Evolutionary conservation across 2,113 vertebrate genomes (phyloP).

Genomic region (Cyanistes caeruleus): DNA sequence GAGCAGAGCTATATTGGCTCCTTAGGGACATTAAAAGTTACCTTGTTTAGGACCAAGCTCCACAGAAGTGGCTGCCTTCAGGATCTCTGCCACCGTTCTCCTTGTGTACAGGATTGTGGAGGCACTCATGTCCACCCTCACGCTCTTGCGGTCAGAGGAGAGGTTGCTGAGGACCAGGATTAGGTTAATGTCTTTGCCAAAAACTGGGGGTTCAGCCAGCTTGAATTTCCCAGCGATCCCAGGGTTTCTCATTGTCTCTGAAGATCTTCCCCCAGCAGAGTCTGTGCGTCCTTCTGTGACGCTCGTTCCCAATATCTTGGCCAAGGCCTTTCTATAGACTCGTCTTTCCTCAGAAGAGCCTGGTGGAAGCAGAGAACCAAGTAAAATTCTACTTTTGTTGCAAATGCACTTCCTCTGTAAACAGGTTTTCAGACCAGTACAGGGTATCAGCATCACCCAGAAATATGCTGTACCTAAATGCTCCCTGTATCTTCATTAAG

Average conservation of each 20-base stretch:
- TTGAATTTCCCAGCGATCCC: slow-evolving; percentile 78
- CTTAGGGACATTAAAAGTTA: neutral
- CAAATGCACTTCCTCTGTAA: neutral
- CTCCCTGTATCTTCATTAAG: neutral
- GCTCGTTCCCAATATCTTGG: slow-evolving; percentile 46
- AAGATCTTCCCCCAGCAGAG: neutral
- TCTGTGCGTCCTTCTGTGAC: neutral
- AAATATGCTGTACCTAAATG: neutral
- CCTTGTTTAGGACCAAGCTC: slow-evolving; percentile 72
- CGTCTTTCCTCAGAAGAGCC: slow-evolving; percentile 76
- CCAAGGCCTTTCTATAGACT: slow-evolving; percentile 73
- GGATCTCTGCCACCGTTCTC: slow-evolving; percentile 72
- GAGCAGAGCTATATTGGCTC: neutral
- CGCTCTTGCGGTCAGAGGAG: slow-evolving; percentile 33
- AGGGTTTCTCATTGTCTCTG: slow-evolving; percentile 59
- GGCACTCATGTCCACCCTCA: slow-evolving; percentile 74
- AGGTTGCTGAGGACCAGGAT: slow-evolving; percentile 72
- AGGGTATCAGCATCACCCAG: neutral
- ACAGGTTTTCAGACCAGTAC: neutral
- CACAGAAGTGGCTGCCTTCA: slow-evolving; percentile 66
- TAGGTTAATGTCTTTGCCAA: slow-evolving; percentile 76
- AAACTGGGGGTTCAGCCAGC: slow-evolving; percentile 66
- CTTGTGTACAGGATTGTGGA: slow-evolving; percentile 78
- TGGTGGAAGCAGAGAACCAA: neutral
- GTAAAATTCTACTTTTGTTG: neutral